Percentiles rank a stretch among this genome's conserved stretches.
Conservation (phyloP, 1,140 invertebrate species). For the Hermetia illucens region DNA sequence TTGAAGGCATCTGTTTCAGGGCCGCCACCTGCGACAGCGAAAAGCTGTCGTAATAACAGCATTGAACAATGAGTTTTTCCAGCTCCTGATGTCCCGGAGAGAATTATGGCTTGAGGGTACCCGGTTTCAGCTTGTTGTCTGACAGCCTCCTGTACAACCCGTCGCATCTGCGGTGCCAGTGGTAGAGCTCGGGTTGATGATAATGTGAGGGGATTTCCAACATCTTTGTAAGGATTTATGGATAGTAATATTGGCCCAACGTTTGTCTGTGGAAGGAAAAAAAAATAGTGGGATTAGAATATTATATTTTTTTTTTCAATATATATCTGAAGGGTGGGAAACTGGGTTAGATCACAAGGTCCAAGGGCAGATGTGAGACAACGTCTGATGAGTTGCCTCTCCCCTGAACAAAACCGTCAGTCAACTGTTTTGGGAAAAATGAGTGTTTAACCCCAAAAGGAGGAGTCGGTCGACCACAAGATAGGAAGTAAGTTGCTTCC, state of each 20-base stretch:
- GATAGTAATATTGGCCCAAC: constrained; percentile 82
- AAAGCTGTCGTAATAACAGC: constrained; percentile 76
- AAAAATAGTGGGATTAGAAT: neutral
- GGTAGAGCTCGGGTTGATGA: constrained; percentile 61
- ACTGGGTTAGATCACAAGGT: too few relatives aligned
- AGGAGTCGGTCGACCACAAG: too few relatives aligned
- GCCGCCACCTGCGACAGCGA: constrained; percentile 84
- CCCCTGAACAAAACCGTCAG: too few relatives aligned
- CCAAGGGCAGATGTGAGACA: too few relatives aligned
- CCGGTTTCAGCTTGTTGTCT: constrained; percentile 86
- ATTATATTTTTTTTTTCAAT: neutral
- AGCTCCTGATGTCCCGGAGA: constrained; percentile 82
- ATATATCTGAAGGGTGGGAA: too few relatives aligned
- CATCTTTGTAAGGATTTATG: constrained; percentile 76
- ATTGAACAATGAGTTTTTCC: constrained; percentile 91
- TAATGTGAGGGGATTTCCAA: constrained; percentile 74
- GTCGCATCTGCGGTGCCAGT: constrained; percentile 60
- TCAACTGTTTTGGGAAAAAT: too few relatives aligned
- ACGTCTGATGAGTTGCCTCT: too few relatives aligned
- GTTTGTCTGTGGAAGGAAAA: constrained; percentile 57
- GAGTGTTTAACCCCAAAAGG: too few relatives aligned
- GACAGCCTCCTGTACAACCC: constrained; percentile 81
- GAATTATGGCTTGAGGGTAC: constrained; percentile 87
- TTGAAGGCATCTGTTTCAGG: constrained; percentile 94
- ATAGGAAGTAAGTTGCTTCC: too few relatives aligned